phyloP scores from a whole-genome alignment of 2,888 invertebrate genomes.

The Scaptomyza parva region DNA sequence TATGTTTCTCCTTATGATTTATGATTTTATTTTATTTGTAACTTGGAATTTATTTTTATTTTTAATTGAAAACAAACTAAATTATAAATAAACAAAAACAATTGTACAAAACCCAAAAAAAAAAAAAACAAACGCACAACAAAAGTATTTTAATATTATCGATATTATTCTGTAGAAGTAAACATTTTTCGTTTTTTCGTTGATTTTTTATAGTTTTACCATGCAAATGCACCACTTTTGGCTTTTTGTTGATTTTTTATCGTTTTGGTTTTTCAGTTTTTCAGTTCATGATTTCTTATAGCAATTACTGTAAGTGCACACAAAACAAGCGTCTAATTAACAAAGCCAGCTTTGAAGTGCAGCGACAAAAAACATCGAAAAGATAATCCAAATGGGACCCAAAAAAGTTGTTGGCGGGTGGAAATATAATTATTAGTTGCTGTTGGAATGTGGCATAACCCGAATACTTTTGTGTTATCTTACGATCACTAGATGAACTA shows the following conservation, averaged over 20 bases:
- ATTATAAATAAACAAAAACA: slow-evolving; percentile 65
- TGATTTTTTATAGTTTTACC: slow-evolving; percentile 29
- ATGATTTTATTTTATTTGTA: slow-evolving; percentile 50
- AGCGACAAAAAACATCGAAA: slow-evolving; percentile 57
- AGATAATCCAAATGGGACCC: slow-evolving; percentile 21
- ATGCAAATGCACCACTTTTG: slow-evolving; percentile 56
- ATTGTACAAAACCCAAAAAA: background rate
- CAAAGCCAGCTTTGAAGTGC: slow-evolving; percentile 69
- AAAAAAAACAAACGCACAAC: background rate
- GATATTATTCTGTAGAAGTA: slow-evolving; percentile 25
- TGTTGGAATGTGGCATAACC: too few species aligned
- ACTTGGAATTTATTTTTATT: slow-evolving; percentile 27
- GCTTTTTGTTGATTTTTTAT: slow-evolving; percentile 41
- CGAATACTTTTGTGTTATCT: background rate
- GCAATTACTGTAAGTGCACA: slow-evolving; percentile 77
- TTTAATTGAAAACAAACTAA: slow-evolving; percentile 49
- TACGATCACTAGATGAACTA: background rate
- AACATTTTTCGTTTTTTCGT: slow-evolving; percentile 26
- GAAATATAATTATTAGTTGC: too few species aligned
- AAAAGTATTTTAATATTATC: slow-evolving; percentile 46
- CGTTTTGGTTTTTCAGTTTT: slow-evolving; percentile 15
- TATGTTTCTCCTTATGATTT: slow-evolving; percentile 29
- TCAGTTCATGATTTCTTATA: slow-evolving; percentile 48
- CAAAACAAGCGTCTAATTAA: slow-evolving; percentile 69
- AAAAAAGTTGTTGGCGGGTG: too few species aligned